Evolutionary conservation across 2,888 invertebrate species (phyloP).

Genomic region (Drosophila meridionalis): DNA sequence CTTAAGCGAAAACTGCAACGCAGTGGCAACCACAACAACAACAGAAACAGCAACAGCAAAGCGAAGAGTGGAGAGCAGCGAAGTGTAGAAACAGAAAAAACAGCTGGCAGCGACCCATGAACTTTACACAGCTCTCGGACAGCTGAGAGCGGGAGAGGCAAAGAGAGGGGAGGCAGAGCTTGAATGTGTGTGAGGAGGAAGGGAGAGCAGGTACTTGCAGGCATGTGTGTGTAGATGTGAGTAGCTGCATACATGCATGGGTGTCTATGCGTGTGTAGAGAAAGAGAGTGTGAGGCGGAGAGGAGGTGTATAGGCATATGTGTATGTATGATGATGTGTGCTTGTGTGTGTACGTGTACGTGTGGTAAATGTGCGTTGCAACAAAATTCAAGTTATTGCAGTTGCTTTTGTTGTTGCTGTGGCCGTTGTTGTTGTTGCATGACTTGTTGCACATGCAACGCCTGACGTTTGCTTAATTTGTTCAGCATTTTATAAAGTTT

Average conservation of each 20-base stretch:
- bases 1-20: slow-evolving; percentile 68
- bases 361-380: slow-evolving; percentile 59
- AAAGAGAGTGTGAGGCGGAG: neutral
- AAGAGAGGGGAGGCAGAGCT: neutral
- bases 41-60: slow-evolving; percentile 16
- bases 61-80: slow-evolving; percentile 1
- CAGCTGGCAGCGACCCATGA: slow-evolving; percentile 68
- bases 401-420: slow-evolving; percentile 9
- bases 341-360: neutral
- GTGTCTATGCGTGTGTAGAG: neutral
- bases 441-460: slow-evolving; percentile 49
- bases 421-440: slow-evolving; percentile 26
- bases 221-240: neutral
- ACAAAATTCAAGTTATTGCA: slow-evolving; percentile 37
- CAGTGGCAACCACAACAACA: slow-evolving; percentile 39
- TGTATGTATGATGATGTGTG: neutral
- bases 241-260: neutral
- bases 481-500: slow-evolving; percentile 31
- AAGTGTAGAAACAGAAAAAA: slow-evolving; percentile 23
- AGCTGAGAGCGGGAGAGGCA: neutral
- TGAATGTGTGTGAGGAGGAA: neutral
- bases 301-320: neutral
- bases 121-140: slow-evolving; percentile 63
- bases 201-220: neutral
- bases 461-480: slow-evolving; percentile 55